A percentile compares a stretch with the other conserved stretches of the same genome.
Conservation (phyloP, 2,113 vertebrate genomes). For the Taxidea taxus region DNA sequence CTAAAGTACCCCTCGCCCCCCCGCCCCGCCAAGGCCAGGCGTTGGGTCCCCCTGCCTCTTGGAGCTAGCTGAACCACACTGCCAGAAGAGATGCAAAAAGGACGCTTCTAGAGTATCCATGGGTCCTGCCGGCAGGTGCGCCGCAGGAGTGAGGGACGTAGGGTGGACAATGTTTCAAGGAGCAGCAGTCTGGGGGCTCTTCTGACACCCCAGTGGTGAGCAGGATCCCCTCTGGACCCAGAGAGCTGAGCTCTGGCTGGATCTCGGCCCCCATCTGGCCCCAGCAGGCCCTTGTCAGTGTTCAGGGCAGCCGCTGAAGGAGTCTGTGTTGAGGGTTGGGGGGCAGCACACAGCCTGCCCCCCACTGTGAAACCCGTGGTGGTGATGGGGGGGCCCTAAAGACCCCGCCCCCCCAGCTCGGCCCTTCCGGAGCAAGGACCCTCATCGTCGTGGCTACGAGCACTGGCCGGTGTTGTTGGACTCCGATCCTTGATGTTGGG, state of each 20-base stretch:
- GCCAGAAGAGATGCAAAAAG: not conserved
- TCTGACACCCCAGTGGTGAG: not conserved
- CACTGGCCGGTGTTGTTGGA: not conserved
- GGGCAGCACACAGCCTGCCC: not conserved
- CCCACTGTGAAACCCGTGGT: not conserved
- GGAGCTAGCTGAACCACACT: not conserved
- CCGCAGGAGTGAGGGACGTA: not conserved
- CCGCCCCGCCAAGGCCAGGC: not conserved
- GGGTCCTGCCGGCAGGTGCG: not conserved
- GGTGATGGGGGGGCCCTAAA: rapidly evolving
- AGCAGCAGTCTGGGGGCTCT: not conserved
- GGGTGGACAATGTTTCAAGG: not conserved
- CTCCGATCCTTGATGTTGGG: not conserved
- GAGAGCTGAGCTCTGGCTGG: rapidly evolving
- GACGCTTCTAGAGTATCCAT: not conserved
- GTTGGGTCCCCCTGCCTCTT: not conserved
- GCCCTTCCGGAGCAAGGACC: not conserved
- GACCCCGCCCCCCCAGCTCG: not conserved
- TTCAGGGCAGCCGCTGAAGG: not conserved
- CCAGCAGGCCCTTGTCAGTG: not conserved
- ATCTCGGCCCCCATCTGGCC: not conserved
- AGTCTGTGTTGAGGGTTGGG: not conserved
- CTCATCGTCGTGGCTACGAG: rapidly evolving
- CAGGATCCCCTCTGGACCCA: not conserved
- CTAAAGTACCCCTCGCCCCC: not conserved